Base-by-base conservation (phyloP, 2,113 vertebrate species). In the Emydocephalus ijimae region DNA sequence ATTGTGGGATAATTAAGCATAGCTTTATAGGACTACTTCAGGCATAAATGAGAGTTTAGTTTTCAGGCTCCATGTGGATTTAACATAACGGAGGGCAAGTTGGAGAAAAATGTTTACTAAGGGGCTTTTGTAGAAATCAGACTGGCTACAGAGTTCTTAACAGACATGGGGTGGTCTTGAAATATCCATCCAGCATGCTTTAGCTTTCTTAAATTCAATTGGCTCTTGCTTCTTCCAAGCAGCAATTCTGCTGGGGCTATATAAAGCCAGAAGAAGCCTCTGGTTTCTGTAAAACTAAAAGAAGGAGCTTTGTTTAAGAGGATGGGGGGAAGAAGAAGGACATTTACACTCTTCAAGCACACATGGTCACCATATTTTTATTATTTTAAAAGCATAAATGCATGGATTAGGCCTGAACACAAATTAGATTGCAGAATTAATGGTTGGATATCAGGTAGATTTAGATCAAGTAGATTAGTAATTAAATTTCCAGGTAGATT, bases 111-210 rank as follows among this genome's bases (percentile, higher is more conserved):
- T 92, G 48, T 74, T 69, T 64, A 89, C 61, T 87, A 94, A 90
- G 59, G 91, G 93, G 92, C 95, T 96, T 94, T 95, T 96, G 8
- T 93, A 95, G 93, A 95, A 96, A 96, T 1, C 89, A 95, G 93
- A 93, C 94, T 69, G 93, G 96, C 96, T 95, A 95, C 86, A 92
- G 87, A 92, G 94, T 88, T 94, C 45, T 96, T 91, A 95, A 90
- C 85, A 95, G 93, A 92, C 64, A 96, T 95, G 93, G 87, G 93
- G 93, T 90, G 91, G 90, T 34, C 59, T 81, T 91, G 92, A 87
- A 92, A 92, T 43, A 81, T 74, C 89, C 21, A 0, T 1, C 87
- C 90, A 85, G 90, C 85, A 57, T 89, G 81, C 69, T 93, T 93
- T 91, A 87, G 94, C 93, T 90, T 94, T 94, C 61, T 92, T 88